Percentiles rank a stretch among this genome's conserved stretches.
These are phyloP conservation scores for Trochalopteron elliotii DNA, from an alignment of 2,113 vertebrate genomes.

Conservation along the genomic window DNA sequence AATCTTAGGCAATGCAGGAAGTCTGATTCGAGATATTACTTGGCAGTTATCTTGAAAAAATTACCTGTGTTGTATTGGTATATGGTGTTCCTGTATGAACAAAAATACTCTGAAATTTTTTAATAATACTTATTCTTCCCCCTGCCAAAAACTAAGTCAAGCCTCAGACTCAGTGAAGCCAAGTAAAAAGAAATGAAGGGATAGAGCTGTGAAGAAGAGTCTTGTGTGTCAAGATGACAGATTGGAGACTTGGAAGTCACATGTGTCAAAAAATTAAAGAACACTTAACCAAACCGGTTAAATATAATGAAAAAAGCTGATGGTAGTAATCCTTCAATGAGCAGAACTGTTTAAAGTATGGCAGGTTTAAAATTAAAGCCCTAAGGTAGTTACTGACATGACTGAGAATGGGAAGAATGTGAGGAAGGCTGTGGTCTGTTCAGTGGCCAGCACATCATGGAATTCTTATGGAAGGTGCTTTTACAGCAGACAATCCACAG, in stretches of 20 bases:
- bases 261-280: background rate
- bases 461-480: background rate
- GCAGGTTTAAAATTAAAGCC: background rate
- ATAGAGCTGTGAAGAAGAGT: background rate
- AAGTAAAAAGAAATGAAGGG: background rate
- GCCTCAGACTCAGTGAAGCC: background rate
- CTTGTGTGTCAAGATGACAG: background rate
- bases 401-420: background rate
- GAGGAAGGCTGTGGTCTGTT: background rate
- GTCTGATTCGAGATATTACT: background rate
- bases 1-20: background rate
- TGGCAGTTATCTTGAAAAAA: background rate
- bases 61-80: background rate
- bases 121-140: rapidly evolving
- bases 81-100: background rate
- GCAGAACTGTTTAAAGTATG: background rate
- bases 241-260: background rate
- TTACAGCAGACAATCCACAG: background rate
- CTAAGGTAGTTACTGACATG: background rate
- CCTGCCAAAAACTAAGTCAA: background rate
- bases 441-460: background rate
- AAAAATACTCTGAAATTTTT: background rate
- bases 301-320: background rate
- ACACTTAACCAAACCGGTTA: background rate
- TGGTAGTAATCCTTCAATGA: background rate